A percentile compares a stretch with the other conserved stretches of the same genome.
Conservation (phyloP, 2,888 invertebrate species). For the Chironomus riparius region DNA sequence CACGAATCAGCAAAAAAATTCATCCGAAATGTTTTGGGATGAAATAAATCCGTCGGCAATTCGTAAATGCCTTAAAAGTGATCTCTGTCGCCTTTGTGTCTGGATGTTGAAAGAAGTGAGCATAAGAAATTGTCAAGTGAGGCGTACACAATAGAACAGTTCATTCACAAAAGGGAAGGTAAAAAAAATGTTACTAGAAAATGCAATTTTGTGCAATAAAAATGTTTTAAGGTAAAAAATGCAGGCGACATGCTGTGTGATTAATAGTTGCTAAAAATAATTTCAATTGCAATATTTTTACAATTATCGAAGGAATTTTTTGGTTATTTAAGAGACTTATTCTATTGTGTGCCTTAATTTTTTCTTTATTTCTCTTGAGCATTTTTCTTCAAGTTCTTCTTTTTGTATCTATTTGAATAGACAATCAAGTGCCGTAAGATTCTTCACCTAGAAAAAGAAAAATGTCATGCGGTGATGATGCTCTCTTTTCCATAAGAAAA, state of each 20-base stretch:
- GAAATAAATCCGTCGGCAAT: neutral
- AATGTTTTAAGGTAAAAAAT: neutral
- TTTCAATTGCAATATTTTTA: conserved; percentile 15
- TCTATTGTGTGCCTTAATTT: neutral
- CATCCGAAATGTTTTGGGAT: neutral
- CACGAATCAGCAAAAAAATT: neutral
- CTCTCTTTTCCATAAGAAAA: neutral
- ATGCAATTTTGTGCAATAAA: conserved; percentile 18
- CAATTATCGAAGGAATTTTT: neutral
- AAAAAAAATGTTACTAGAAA: neutral
- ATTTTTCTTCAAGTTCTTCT: neutral
- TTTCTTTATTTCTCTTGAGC: too few species aligned
- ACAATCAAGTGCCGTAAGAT: neutral
- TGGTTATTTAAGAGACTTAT: neutral
- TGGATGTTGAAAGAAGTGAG: neutral
- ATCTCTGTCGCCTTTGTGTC: conserved; percentile 14
- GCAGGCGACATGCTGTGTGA: conserved; percentile 2
- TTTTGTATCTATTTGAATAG: neutral
- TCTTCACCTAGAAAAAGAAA: neutral
- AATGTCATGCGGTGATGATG: conserved; percentile 11
- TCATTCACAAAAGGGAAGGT: neutral
- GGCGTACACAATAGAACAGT: neutral
- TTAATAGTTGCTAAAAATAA: neutral
- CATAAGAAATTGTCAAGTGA: conserved; percentile 20
- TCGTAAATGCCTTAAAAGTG: neutral